Conservation (phyloP, 2,797 vertebrate genomes). For the Xenops minutus region DNA sequence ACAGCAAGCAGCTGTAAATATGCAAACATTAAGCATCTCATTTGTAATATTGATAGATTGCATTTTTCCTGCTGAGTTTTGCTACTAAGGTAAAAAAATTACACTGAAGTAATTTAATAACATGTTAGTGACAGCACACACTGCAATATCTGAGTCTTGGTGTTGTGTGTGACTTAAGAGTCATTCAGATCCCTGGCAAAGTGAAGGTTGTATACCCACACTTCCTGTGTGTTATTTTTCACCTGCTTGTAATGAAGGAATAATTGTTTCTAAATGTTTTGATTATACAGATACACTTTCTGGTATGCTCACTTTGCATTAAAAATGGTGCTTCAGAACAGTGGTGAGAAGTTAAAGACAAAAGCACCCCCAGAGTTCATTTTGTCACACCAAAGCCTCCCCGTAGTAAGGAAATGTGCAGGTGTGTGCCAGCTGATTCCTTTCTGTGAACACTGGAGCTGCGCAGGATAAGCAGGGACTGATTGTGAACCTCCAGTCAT, state of each 20-base stretch:
- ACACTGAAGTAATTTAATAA: neutral
- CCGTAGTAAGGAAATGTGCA: rapidly evolving
- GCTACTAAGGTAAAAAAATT: neutral
- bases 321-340: neutral
- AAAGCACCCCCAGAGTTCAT: neutral
- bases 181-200: neutral
- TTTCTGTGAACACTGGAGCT: neutral
- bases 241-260: neutral
- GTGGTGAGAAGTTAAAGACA: neutral
- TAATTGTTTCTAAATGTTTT: neutral
- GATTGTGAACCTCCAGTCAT: neutral
- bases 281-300: neutral
- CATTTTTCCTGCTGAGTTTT: neutral
- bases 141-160: neutral
- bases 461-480: neutral
- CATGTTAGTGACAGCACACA: neutral
- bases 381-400: neutral
- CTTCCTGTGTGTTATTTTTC: neutral
- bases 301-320: neutral
- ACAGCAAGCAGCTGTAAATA: neutral
- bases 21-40: neutral
- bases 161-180: neutral
- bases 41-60: neutral
- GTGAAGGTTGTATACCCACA: neutral
- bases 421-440: too few relatives aligned